phyloP scores from a whole-genome alignment of 2,113 vertebrate species.

The Rafetus swinhoei region DNA sequence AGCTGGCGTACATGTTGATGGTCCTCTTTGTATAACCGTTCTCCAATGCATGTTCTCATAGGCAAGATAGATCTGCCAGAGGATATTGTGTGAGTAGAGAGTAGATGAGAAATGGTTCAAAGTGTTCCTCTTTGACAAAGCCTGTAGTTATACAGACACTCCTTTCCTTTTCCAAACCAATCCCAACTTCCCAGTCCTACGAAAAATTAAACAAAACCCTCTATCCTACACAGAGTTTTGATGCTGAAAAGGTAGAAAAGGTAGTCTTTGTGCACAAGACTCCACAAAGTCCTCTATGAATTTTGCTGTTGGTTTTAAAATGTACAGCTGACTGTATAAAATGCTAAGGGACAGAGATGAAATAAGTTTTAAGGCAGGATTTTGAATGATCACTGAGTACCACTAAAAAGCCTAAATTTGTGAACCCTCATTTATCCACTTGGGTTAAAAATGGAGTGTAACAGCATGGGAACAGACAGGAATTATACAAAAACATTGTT shows the following conservation, averaged over 20 bases:
- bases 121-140: neutral
- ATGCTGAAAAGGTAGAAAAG: neutral
- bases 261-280: no score
- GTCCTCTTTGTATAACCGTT: neutral
- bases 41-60: neutral
- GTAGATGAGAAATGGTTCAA: neutral
- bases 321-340: neutral
- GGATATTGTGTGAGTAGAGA: neutral
- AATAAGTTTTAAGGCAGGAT: neutral
- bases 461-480: neutral
- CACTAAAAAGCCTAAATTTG: neutral
- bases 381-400: neutral
- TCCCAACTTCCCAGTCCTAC: no score
- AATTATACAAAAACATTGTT: neutral
- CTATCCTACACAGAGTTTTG: neutral
- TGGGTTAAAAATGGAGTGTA: neutral
- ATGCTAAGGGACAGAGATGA: neutral
- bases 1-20: neutral
- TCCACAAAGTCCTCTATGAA: neutral
- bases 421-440: neutral
- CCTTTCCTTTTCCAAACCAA: neutral
- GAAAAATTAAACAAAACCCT: neutral
- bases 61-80: neutral
- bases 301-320: neutral
- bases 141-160: neutral